Base-by-base conservation (phyloP, 2,113 vertebrate genomes). In the Gymnocephalus cernua region DNA sequence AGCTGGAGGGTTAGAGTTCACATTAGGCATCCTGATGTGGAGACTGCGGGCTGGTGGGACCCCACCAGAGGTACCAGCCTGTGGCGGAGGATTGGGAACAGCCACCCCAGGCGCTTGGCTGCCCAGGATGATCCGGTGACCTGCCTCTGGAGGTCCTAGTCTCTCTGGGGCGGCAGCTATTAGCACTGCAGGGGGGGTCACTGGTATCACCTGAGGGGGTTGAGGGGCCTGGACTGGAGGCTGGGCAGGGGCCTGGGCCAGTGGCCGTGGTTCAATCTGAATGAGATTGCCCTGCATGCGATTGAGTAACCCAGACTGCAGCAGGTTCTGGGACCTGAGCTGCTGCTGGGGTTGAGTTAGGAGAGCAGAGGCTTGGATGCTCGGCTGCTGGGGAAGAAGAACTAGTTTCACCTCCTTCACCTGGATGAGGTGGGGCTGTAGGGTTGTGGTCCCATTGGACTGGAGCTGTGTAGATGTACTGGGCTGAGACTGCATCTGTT, bases 101-200 rank as follows among this genome's bases (percentile, higher is more conserved):
- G 61, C 61, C 50, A 47, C 80, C 18, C 58, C 86, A 0, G 90
- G 58, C 0, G 76, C 83, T 74, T 92, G 93, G 77, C 93, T 94
- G 35, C 93, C 93, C 16, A 93, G 48, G 72, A 91, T 89, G 32
- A 94, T 93, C 29, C 86, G 86, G 73, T 94, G 93, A 19, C 93
- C 92, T 4, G 67, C 87, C 78, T 92, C 91, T 8, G 90, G 89
- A 67, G 88, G 91, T 32, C 92, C 93, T 0, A 94, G 85, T 86
- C 91, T 91, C 74, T 93, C 92, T 18, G 93, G 93, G 38, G 93
- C 93, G 12, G 91, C 89, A n/a, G 93, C 93, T 66, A 93, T 89
- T n/a, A 93, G 89, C 68, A 94, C 93, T 6, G 92, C 84, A 35
- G 89, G 82, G 4, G 88, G 80, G 13, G 56, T 74, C 32, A 63